phyloP scores from a whole-genome alignment of 2,797 vertebrate genomes.

The Gila robusta region DNA sequence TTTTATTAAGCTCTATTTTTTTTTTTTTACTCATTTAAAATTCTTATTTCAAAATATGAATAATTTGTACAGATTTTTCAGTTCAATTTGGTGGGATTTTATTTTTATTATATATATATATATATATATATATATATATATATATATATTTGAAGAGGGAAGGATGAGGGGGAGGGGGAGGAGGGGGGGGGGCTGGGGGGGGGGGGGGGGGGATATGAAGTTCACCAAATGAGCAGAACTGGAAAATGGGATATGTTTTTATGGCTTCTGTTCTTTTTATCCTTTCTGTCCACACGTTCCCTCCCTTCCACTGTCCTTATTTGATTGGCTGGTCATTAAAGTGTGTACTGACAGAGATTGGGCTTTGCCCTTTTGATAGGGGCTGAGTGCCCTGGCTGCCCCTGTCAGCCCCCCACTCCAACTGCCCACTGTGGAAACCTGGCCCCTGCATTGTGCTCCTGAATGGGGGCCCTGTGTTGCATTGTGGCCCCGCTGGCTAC shows the following conservation, averaged over 20 bases:
- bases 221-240: background rate
- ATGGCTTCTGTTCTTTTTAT: conserved; percentile 50
- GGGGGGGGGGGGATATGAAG: no score
- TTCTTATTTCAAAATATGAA: no score
- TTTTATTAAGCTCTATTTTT: no score
- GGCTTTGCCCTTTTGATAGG: conserved; percentile 58
- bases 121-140: no score
- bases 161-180: no score
- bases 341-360: conserved; percentile 57
- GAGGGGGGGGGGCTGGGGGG: no score
- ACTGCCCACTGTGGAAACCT: conserved; percentile 56
- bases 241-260: conserved; percentile 58
- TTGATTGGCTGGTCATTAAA: conserved; percentile 59
- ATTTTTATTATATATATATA: no score
- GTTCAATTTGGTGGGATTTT: no score
- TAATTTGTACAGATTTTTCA: no score
- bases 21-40: no score
- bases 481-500: conserved; percentile 64
- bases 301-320: conserved; percentile 31
- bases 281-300: conserved; percentile 29
- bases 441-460: conserved; percentile 70
- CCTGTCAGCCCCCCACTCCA: conserved; percentile 58
- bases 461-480: conserved; percentile 63
- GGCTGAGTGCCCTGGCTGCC: conserved; percentile 52
- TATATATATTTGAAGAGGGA: no score